Evolutionary conservation across 2,888 invertebrate species (phyloP).

Genomic region (Minunthozetes semirufus): DNA sequence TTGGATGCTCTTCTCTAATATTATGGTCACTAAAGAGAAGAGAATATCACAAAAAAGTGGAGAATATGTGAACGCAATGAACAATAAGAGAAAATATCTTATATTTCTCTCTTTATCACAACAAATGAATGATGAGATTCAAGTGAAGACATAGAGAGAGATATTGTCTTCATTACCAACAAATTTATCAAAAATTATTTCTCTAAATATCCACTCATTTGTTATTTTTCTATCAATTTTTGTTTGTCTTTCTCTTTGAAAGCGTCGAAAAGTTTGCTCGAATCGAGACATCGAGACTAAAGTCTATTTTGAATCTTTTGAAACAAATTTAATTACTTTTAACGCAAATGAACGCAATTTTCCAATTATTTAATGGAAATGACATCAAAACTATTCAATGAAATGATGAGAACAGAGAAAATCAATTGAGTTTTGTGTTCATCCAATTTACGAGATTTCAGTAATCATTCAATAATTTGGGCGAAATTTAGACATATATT

Average conservation of each 20-base stretch:
- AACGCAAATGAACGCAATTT: neutral
- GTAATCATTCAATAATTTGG: slow-evolving; percentile 10
- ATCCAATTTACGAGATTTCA: neutral
- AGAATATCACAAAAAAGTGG: neutral
- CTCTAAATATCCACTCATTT: neutral
- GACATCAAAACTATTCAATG: neutral
- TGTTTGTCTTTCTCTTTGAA: too few relatives aligned
- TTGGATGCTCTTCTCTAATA: neutral
- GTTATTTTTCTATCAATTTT: neutral
- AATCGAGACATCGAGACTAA: too few relatives aligned
- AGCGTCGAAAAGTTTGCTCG: too few relatives aligned
- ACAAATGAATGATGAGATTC: slow-evolving; percentile 26
- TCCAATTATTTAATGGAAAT: too few relatives aligned
- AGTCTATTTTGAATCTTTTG: too few relatives aligned
- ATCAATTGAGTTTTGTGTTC: neutral
- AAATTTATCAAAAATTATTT: slow-evolving; percentile 3
- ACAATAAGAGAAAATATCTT: slow-evolving; percentile 12
- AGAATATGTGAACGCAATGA: neutral
- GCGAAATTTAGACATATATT: slow-evolving; percentile 6
- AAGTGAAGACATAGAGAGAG: neutral
- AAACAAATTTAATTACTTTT: neutral
- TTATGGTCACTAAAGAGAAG: slow-evolving; percentile 18
- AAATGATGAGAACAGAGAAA: neutral
- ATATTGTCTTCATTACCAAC: neutral
- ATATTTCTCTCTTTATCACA: slow-evolving; percentile 26